These are phyloP conservation scores for Philonicus albiceps DNA, from an alignment of 2,888 invertebrate genomes.

Conservation along the genomic window DNA sequence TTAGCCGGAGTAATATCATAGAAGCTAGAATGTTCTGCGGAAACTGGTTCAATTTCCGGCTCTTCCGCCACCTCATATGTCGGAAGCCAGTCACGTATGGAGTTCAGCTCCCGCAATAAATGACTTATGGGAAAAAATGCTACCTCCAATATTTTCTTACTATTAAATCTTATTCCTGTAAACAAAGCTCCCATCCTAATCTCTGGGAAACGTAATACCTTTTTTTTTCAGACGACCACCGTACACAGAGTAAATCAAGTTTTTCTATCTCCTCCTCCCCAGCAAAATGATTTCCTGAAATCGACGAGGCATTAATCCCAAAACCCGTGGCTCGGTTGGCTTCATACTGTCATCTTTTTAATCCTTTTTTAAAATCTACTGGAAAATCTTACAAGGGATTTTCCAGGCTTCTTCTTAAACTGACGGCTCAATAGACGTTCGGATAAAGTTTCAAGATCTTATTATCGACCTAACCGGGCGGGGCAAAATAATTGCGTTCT, in stretches of 20 bases:
- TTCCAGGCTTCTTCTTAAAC: background rate
- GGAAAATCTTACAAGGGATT: background rate
- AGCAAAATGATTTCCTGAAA: background rate
- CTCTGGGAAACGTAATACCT: background rate
- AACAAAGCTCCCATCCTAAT: background rate
- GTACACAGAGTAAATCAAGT: background rate
- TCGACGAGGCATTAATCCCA: constrained; percentile 14
- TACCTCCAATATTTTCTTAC: background rate
- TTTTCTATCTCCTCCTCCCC: background rate
- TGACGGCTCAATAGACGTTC: constrained; percentile 28
- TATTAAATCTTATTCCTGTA: background rate
- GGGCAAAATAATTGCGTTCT: background rate
- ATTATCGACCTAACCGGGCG: background rate
- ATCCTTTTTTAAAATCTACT: background rate
- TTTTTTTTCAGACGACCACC: background rate
- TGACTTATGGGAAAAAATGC: background rate
- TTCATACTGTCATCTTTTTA: constrained; percentile 1
- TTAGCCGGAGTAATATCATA: background rate
- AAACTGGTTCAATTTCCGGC: background rate
- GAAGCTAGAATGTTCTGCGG: background rate
- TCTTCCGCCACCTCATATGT: background rate
- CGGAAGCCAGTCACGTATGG: background rate
- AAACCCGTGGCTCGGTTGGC: background rate
- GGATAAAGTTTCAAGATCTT: constrained; percentile 11
- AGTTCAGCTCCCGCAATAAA: background rate